Conservation (phyloP, 53 echinoderm and acorn worm species). For the Henricia sp. region DNA sequence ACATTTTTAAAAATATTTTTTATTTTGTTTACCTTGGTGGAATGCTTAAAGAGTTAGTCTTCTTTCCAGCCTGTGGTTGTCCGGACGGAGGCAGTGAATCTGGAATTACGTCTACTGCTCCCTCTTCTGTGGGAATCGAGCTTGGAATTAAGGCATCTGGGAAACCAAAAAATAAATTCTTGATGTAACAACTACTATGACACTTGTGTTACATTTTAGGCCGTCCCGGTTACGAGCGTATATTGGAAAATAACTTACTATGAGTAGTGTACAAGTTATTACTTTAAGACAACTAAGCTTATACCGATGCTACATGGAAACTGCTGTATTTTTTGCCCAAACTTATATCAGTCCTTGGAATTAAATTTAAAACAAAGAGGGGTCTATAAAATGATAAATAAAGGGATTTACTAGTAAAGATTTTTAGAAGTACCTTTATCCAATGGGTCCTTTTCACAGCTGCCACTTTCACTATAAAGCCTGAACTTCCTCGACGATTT, state of each 20-base stretch:
- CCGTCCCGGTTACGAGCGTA: too few relatives aligned
- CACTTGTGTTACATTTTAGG: too few relatives aligned
- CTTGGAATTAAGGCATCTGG: constrained; percentile 63
- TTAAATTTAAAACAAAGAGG: too few relatives aligned
- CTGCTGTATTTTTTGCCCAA: not conserved
- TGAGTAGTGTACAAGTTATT: too few relatives aligned
- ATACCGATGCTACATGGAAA: not conserved
- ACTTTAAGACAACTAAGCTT: not conserved
- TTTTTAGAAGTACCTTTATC: constrained; percentile 27
- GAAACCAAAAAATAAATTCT: not conserved
- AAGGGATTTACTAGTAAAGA: too few relatives aligned
- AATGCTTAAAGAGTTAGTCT: not conserved
- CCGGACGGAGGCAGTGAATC: constrained; percentile 56
- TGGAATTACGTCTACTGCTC: constrained; percentile 59
- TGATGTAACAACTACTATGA: too few relatives aligned
- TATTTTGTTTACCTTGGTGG: constrained; percentile 29
- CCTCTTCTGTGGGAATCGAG: constrained; percentile 68
- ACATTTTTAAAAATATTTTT: too few relatives aligned
- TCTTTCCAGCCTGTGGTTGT: not conserved
- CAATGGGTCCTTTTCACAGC: not conserved
- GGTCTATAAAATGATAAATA: too few relatives aligned
- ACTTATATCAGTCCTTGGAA: too few relatives aligned
- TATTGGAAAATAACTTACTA: too few relatives aligned
- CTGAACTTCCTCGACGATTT: constrained; percentile 34
- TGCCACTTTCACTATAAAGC: constrained; percentile 20